Conservation (phyloP, 2,888 invertebrate species). For the Stenodema calcarata region DNA sequence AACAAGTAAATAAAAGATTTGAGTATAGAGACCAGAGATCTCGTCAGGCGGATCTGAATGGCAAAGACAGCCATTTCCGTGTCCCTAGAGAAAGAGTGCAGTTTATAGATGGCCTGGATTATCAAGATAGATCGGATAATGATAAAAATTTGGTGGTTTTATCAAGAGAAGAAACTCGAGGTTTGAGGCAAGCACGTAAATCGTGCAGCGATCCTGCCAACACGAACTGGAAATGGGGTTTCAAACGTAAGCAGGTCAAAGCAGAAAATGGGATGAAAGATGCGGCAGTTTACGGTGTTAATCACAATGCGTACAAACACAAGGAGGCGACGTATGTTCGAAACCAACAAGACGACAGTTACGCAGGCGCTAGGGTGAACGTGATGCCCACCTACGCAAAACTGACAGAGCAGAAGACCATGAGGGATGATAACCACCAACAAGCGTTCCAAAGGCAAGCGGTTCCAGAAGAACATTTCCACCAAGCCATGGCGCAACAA, state of each 20-base stretch:
- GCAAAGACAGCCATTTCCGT: neutral
- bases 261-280: neutral
- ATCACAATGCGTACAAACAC: neutral
- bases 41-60: neutral
- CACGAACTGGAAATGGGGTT: slow-evolving; percentile 13
- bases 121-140: neutral
- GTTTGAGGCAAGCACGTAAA: neutral
- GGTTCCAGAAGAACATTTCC: neutral
- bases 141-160: neutral
- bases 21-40: neutral
- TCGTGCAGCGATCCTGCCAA: neutral
- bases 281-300: neutral
- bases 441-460: neutral
- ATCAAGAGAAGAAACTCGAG: neutral
- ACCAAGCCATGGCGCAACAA: neutral
- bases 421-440: neutral
- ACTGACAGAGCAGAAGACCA: neutral
- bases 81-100: neutral
- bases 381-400: neutral
- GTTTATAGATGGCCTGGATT: neutral
- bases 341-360: neutral
- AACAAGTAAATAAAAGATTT: neutral
- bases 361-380: neutral
- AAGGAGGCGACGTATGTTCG: neutral
- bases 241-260: neutral